Evolutionary conservation across 2,113 vertebrate species (phyloP).

Genomic region (Casuarius casuarius): DNA sequence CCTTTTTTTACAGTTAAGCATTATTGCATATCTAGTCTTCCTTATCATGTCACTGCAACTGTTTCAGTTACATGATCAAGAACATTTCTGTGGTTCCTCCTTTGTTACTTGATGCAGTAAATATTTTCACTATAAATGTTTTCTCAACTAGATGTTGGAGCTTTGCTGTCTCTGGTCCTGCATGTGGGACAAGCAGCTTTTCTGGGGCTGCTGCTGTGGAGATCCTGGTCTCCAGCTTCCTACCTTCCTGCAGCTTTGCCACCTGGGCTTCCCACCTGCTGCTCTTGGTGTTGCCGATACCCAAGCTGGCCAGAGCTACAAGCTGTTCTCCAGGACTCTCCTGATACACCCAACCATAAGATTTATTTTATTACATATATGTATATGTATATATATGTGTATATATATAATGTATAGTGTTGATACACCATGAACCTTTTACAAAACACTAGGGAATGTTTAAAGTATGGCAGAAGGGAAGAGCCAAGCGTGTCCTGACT

Average conservation of each 20-base stretch:
- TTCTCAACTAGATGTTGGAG: not conserved
- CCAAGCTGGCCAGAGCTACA: not conserved
- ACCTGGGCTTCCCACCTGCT: not conserved
- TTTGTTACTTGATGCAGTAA: not conserved
- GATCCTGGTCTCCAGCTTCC: not conserved
- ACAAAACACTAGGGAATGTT: not conserved
- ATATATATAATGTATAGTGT: not conserved
- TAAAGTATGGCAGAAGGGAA: not conserved
- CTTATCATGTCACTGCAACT: not conserved
- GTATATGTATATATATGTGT: too few relatives aligned
- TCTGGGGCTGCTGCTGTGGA: not conserved
- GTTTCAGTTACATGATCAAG: not conserved
- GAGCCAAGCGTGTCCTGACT: not conserved
- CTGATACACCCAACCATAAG: not conserved
- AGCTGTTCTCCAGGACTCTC: not conserved
- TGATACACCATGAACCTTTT: not conserved
- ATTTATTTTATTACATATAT: not conserved
- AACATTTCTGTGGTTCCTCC: not conserved
- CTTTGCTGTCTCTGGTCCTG: not conserved
- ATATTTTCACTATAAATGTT: accelerated
- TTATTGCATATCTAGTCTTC: not conserved
- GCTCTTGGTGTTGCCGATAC: not conserved
- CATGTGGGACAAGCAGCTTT: not conserved
- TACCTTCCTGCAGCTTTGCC: not conserved
- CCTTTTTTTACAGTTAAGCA: not conserved